phyloP scores from a whole-genome alignment of 2,888 invertebrate species.

The Tipula vernalis region DNA sequence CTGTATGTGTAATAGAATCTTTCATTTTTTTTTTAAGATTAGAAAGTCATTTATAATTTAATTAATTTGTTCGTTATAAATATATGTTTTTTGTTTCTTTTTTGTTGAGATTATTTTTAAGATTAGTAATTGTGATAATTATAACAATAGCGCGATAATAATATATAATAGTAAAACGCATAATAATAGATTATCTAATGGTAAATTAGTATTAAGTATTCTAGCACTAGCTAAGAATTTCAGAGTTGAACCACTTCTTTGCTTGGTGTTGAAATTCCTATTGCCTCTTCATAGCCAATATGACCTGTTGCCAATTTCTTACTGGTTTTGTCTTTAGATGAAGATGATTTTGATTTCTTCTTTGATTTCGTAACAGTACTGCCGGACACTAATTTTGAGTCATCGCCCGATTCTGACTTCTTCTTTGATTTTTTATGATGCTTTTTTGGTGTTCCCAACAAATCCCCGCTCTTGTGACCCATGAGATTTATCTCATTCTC shows the following conservation, averaged over 20 bases:
- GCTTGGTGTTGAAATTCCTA: slow-evolving; percentile 83
- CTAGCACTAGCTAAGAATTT: background rate
- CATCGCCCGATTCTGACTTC: background rate
- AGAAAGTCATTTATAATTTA: background rate
- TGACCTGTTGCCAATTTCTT: slow-evolving; percentile 38
- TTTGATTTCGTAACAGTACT: background rate
- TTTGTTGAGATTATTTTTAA: background rate
- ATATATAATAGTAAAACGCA: background rate
- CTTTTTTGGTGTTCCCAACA: slow-evolving; percentile 20
- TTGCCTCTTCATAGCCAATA: slow-evolving; percentile 77
- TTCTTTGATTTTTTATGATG: slow-evolving; percentile 36
- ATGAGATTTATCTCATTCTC: background rate
- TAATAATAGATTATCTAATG: slow-evolving; percentile 4
- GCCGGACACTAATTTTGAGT: background rate
- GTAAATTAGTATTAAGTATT: background rate
- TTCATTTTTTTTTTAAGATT: background rate
- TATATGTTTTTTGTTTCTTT: background rate
- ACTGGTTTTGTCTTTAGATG: slow-evolving; percentile 16
- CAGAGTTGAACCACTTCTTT: slow-evolving; percentile 56
- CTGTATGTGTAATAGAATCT: background rate
- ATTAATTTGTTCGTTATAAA: background rate
- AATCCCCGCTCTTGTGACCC: slow-evolving; percentile 33
- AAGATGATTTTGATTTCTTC: slow-evolving; percentile 15
- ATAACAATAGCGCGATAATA: background rate
- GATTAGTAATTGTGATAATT: background rate